These are phyloP conservation scores for Halcyon badia DNA, from an alignment of 2,797 vertebrate species.

Conservation along the genomic window DNA sequence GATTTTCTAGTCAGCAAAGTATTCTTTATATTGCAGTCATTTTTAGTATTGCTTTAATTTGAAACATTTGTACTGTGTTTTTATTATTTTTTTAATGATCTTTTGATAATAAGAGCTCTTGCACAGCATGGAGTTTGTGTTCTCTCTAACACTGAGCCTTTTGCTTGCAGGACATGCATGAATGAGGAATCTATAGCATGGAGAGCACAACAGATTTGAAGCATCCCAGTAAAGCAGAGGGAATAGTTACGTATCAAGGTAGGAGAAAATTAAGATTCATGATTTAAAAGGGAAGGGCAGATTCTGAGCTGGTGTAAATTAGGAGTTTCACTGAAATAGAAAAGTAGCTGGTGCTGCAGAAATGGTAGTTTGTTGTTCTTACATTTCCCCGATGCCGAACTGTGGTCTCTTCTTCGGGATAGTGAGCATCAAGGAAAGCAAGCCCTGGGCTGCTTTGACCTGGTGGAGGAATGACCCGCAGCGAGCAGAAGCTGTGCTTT, in stretches of 20 bases:
- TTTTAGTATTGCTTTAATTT: constrained; percentile 27
- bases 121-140: background rate
- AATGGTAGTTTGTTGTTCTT: background rate
- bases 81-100: background rate
- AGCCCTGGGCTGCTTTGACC: background rate
- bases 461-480: background rate
- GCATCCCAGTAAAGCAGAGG: background rate
- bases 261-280: background rate
- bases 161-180: background rate
- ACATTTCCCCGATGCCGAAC: rapidly evolving
- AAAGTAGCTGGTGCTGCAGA: background rate
- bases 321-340: background rate
- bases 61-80: background rate
- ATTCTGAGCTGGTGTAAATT: background rate
- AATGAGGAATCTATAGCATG: background rate
- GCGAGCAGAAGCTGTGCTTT: background rate
- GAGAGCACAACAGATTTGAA: background rate
- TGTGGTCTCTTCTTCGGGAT: background rate
- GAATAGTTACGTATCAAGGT: background rate
- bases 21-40: background rate
- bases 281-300: background rate
- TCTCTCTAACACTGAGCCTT: background rate
- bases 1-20: constrained; percentile 9
- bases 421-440: background rate
- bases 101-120: background rate